Conservation (phyloP, 2,888 invertebrate species). For the Merodon equestris region DNA sequence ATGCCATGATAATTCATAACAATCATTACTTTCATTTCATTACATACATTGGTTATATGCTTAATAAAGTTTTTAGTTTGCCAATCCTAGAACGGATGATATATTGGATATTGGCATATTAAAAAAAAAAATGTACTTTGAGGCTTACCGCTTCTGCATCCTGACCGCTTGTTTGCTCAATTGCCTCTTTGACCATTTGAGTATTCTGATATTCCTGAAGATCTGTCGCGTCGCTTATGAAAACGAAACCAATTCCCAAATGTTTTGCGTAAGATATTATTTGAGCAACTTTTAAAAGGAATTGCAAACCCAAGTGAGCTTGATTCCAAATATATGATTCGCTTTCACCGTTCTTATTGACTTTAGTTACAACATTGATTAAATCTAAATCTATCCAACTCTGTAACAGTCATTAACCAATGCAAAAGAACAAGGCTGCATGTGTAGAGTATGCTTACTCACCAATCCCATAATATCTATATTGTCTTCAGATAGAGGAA, state of each 20-base stretch:
- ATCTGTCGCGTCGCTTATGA: conserved; percentile 20
- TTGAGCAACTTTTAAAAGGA: conserved; percentile 39
- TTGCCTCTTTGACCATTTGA: conserved; percentile 41
- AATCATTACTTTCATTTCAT: conserved; percentile 28
- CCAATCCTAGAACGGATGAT: conserved; percentile 36
- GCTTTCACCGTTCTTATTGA: neutral
- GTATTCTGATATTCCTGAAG: conserved; percentile 40
- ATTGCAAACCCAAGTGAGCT: conserved; percentile 33
- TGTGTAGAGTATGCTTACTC: neutral
- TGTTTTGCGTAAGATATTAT: conserved; percentile 36
- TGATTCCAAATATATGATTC: conserved; percentile 22
- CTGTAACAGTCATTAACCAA: conserved; percentile 9
- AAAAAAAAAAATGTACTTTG: too few species aligned
- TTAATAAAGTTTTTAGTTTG: conserved; percentile 33
- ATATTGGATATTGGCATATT: too few species aligned
- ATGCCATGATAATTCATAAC: conserved; percentile 35
- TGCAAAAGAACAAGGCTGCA: neutral
- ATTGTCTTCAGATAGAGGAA: conserved; percentile 28
- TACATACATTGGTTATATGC: conserved; percentile 47
- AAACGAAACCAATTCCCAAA: conserved; percentile 25
- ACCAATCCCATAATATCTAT: conserved; percentile 11
- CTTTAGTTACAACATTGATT: conserved; percentile 6
- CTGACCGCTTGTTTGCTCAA: neutral
- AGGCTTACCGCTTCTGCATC: conserved; percentile 24
- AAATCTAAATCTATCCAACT: conserved; percentile 41